These are phyloP conservation scores for Litocranius walleri DNA, from an alignment of 2,113 vertebrate genomes.

Conservation along the genomic window DNA sequence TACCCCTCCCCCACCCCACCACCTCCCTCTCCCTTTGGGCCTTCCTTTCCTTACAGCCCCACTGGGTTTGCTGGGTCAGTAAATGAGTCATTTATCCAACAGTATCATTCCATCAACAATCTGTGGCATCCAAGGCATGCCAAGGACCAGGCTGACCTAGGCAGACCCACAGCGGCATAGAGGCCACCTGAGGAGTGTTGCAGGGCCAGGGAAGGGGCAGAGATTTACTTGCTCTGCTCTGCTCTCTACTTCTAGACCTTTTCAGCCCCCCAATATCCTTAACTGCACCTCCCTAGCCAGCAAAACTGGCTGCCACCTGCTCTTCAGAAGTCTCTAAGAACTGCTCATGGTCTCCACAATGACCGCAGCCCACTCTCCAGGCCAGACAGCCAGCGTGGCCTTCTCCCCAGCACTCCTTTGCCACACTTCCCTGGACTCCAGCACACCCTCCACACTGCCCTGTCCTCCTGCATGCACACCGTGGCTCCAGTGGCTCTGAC, in stretches of 20 bases:
- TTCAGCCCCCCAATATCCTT: background rate
- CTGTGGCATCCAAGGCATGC: too few relatives aligned
- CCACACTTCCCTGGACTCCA: background rate
- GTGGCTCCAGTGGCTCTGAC: background rate
- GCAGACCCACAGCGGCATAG: fast-evolving
- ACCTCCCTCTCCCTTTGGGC: too few relatives aligned
- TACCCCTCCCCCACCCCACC: fast-evolving
- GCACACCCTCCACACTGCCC: too few relatives aligned
- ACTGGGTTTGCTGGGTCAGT: background rate
- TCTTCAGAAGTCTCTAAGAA: background rate
- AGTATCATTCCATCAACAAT: background rate
- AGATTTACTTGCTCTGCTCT: too few relatives aligned
- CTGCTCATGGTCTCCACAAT: fast-evolving
- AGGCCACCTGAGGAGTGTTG: background rate
- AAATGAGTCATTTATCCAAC: background rate
- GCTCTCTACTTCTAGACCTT: background rate
- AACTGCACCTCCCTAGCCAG: background rate
- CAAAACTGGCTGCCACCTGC: background rate
- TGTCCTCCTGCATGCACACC: background rate
- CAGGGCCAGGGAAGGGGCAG: too few relatives aligned
- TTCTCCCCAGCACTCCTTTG: background rate
- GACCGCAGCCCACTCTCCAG: fast-evolving
- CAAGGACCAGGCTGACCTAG: background rate
- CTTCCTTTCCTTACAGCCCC: background rate
- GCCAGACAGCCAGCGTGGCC: background rate